Evolutionary conservation across 2,797 vertebrate species (phyloP).

Genomic region (Chaetodon trifasciatus): DNA sequence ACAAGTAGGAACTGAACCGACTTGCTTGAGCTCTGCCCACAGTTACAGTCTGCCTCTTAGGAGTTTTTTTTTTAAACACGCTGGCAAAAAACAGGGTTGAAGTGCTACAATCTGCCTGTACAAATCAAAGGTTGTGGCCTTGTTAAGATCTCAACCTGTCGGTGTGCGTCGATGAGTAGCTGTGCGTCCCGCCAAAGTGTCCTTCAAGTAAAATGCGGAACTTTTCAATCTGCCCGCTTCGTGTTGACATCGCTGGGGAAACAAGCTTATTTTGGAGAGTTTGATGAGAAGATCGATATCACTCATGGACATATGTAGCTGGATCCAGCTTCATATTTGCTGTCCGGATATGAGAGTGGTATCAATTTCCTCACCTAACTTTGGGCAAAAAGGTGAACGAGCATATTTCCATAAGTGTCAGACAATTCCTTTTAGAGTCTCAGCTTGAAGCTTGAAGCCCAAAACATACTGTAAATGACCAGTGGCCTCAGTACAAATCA

Average conservation of each 20-base stretch:
- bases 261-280: background rate
- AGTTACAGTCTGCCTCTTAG: background rate
- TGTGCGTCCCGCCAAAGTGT: slow-evolving; percentile 29
- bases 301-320: background rate
- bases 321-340: background rate
- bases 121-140: background rate
- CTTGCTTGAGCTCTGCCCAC: background rate
- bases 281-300: background rate
- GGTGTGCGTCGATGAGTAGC: background rate
- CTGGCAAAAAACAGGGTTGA: background rate
- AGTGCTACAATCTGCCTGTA: background rate
- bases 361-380: background rate
- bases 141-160: background rate
- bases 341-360: too few species aligned
- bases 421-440: background rate
- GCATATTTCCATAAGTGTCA: background rate
- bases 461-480: slow-evolving; percentile 10
- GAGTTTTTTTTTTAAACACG: background rate
- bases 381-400: background rate
- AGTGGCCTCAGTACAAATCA: slow-evolving; percentile 11
- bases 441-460: background rate
- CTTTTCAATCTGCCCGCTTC: background rate
- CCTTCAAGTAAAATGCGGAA: slow-evolving; percentile 26
- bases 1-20: background rate
- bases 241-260: background rate